Evolutionary conservation across 2,888 invertebrate genomes (phyloP).

Genomic region (Pantelozetes paolii): DNA sequence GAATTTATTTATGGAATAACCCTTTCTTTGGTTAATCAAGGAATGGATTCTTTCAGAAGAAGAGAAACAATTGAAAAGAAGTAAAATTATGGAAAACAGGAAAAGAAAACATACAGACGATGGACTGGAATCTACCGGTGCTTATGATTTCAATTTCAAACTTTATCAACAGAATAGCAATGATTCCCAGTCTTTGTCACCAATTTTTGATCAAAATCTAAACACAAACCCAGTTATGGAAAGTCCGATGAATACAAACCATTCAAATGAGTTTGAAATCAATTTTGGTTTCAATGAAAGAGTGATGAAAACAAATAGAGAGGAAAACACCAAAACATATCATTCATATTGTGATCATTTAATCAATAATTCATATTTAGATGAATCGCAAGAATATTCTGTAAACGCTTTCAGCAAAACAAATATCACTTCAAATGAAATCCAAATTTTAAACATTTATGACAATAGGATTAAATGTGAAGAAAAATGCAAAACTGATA

Average conservation of each 20-base stretch:
- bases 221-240: background rate
- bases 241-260: background rate
- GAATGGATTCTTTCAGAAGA: constrained; percentile 96
- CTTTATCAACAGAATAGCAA: background rate
- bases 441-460: background rate
- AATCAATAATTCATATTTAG: background rate
- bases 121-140: background rate
- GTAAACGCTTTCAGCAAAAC: background rate
- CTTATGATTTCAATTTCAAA: background rate
- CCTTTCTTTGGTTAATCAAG: constrained; percentile 2
- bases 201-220: background rate
- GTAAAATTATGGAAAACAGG: constrained; percentile 69
- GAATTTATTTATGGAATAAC: background rate
- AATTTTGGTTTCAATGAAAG: background rate
- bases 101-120: constrained; percentile 19
- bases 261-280: background rate
- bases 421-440: background rate
- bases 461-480: background rate
- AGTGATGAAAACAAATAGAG: background rate
- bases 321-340: background rate
- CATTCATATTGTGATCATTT: background rate
- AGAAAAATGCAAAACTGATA: background rate
- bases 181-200: background rate
- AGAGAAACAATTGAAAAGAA: constrained; percentile 77
- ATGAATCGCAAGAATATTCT: constrained; percentile 13